A percentile compares a stretch with the other conserved stretches of the same genome.
Evolutionary conservation across 2,888 invertebrate species (phyloP).

Genomic region (Caenorhabditis sinica): DNA sequence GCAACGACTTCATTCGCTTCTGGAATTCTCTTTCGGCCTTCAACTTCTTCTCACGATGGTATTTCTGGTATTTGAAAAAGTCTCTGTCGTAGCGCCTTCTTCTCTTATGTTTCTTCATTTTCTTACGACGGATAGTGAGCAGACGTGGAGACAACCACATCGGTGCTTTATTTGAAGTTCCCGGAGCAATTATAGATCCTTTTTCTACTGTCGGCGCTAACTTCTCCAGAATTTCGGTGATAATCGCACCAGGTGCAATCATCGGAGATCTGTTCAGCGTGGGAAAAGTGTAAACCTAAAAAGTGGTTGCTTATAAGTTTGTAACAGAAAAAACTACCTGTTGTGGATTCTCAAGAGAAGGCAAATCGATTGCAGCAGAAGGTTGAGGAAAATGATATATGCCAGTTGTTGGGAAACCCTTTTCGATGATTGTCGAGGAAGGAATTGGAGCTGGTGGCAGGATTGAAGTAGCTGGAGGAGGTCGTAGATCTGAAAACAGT

Average conservation of each 20-base stretch:
- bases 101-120: constrained; percentile 83
- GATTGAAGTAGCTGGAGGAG: constrained; percentile 62
- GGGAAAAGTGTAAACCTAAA: constrained; percentile 76
- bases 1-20: constrained; percentile 78
- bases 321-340: constrained; percentile 24
- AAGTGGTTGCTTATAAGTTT: not conserved
- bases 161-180: constrained; percentile 39
- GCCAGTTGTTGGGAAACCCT: constrained; percentile 49
- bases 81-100: constrained; percentile 78
- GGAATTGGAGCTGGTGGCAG: constrained; percentile 46
- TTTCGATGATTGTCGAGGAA: constrained; percentile 35
- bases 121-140: constrained; percentile 80
- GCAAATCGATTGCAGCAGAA: constrained; percentile 54
- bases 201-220: constrained; percentile 69
- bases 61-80: constrained; percentile 81
- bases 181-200: constrained; percentile 42
- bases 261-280: constrained; percentile 71
- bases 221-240: constrained; percentile 71
- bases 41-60: constrained; percentile 80
- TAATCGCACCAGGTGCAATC: constrained; percentile 68
- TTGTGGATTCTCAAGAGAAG: constrained; percentile 64
- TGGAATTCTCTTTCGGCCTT: constrained; percentile 80
- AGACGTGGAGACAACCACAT: constrained; percentile 74
- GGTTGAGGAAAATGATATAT: constrained; percentile 54
- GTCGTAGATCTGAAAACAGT: constrained; percentile 51